Base-by-base conservation (phyloP, 2,888 invertebrate genomes). In the Epirrita christyi region DNA sequence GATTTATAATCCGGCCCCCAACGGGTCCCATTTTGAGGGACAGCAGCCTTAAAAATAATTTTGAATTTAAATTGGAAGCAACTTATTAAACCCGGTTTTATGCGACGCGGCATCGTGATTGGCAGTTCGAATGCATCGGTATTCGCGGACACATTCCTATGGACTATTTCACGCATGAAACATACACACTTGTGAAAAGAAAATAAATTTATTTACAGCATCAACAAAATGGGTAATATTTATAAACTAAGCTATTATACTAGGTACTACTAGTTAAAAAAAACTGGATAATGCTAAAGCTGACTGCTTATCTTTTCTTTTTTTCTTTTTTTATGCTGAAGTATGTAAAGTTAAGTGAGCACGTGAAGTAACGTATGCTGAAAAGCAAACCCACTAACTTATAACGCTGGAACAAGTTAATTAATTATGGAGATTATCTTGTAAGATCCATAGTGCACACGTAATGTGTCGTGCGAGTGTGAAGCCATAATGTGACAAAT, bases 1-100 rank as follows among this genome's bases (percentile, higher is more conserved):
- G 90, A 89, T 90, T 90, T 90, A 90, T 88, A 89, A 88, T 86
- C 88, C 81, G 80, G 85, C 79, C 86, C 73, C 80, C 84, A 83
- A 84, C 85, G 82, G 79, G 81, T 83, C 83, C 76, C 80, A 84
- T 80, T 80, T 81, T 76, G 80, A 81, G 83, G 84, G 87, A 86
- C 88, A 85, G 83, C 81, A 75, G 78, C 66, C 81, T 83, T 79
- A 75, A 82, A 86, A 87, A 86, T 86, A 85, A 86, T 86, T 87
- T 87, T 78, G 78, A 80, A 82, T 86, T 88, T 84, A 86, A 88
- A 88, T 89, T 88, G 85, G 84, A 86, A 81, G 81, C 81, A 84
- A 83, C 83, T 85, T 87, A 86, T 86, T 86, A 86, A 83, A 76
- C 73, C 67, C 67, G 70, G 72, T 80, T 87, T 86, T 85, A 84